Percentiles rank a stretch among this genome's conserved stretches.
These are phyloP conservation scores for Aelia acuminata DNA, from an alignment of 2,888 invertebrate genomes.

Conservation along the genomic window DNA sequence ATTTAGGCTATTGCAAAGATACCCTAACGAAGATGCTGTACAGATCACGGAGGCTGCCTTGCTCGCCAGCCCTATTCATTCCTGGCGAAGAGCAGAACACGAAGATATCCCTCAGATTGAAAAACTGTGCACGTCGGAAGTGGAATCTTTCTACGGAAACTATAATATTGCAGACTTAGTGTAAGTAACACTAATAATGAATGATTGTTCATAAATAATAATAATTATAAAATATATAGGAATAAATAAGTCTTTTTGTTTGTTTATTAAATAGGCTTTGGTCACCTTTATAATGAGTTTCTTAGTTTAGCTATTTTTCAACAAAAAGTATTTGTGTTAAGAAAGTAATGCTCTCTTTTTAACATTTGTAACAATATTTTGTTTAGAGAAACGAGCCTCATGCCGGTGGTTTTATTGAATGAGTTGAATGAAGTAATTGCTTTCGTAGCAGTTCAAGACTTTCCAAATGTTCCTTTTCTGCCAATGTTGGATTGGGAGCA, in stretches of 20 bases:
- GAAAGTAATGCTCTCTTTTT: too few relatives aligned
- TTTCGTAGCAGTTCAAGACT: constrained; percentile 53
- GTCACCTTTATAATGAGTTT: too few relatives aligned
- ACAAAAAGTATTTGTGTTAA: too few relatives aligned
- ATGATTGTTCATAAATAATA: too few relatives aligned
- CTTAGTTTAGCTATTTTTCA: too few relatives aligned
- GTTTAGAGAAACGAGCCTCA: background rate
- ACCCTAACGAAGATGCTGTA: background rate
- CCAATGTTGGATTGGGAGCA: constrained; percentile 51
- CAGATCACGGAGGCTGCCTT: background rate
- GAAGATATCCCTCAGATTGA: constrained; percentile 24
- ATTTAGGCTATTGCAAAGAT: background rate
- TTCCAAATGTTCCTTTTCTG: constrained; percentile 27
- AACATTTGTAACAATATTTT: background rate
- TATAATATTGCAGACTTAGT: constrained; percentile 8
- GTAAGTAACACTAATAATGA: background rate
- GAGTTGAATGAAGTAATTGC: constrained; percentile 25
- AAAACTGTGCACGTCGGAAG: background rate
- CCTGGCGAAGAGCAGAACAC: constrained; percentile 53
- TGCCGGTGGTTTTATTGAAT: constrained; percentile 37
- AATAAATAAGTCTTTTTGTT: too few relatives aligned
- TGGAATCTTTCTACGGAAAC: background rate
- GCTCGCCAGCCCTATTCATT: background rate
- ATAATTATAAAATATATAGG: too few relatives aligned
- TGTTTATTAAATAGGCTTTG: too few relatives aligned